Evolutionary conservation across 2,113 vertebrate genomes (phyloP).

Genomic region (Centropristis striata): DNA sequence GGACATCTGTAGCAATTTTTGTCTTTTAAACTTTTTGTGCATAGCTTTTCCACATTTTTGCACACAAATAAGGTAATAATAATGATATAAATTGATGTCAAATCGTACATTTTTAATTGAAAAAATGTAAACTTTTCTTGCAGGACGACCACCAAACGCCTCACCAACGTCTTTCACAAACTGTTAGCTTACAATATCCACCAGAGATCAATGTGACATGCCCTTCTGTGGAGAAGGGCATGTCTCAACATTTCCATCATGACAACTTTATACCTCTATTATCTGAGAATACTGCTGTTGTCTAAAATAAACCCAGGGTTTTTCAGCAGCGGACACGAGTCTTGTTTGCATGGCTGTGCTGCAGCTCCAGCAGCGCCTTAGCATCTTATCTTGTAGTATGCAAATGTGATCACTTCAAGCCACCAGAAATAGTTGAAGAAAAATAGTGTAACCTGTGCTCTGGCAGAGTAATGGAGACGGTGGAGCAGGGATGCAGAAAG

Average conservation of each 20-base stretch:
- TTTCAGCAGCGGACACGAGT: background rate
- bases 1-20: too few relatives aligned
- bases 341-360: conserved; percentile 20
- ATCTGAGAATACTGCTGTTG: background rate
- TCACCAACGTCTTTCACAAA: too few relatives aligned
- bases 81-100: too few relatives aligned
- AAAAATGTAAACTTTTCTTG: too few relatives aligned
- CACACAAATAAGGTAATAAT: too few relatives aligned
- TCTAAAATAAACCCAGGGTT: conserved; percentile 28
- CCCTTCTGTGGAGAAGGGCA: background rate
- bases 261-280: background rate
- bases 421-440: conserved; percentile 26
- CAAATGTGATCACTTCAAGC: conserved; percentile 8
- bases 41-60: too few relatives aligned
- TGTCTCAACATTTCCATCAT: background rate
- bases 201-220: background rate
- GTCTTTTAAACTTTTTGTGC: too few relatives aligned
- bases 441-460: conserved; percentile 21
- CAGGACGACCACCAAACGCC: too few relatives aligned
- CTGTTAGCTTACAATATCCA: background rate
- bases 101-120: too few relatives aligned
- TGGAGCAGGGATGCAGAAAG: background rate
- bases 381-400: conserved; percentile 9
- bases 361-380: background rate
- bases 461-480: conserved; percentile 3